Conservation (phyloP, 2,113 vertebrate species). For the Planiliza haematocheilus region DNA sequence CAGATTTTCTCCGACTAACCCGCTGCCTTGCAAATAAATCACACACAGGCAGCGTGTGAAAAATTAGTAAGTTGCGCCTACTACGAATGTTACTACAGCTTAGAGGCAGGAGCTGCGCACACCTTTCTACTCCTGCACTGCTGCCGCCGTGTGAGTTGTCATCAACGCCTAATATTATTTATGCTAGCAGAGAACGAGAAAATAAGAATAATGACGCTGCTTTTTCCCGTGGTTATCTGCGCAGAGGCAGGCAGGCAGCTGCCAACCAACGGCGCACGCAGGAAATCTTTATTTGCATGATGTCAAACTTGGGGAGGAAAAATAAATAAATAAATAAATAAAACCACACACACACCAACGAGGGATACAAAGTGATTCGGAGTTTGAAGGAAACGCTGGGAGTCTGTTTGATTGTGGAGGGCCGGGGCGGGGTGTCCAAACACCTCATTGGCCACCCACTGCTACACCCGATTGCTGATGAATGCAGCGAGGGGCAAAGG, state of each 20-base stretch:
- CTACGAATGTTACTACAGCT: constrained; percentile 55
- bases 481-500: constrained; percentile 43
- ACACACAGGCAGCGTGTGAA: constrained; percentile 13
- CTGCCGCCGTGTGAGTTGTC: constrained; percentile 42
- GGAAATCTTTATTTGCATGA: constrained; percentile 69
- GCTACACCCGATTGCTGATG: constrained; percentile 63
- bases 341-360: too few relatives aligned
- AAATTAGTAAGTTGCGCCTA: constrained; percentile 36
- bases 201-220: constrained; percentile 45
- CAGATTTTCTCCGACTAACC: constrained; percentile 34
- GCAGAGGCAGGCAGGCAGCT: constrained; percentile 55
- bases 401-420: constrained; percentile 32
- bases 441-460: constrained; percentile 65
- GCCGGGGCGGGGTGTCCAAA: constrained; percentile 32
- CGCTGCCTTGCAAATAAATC: constrained; percentile 19
- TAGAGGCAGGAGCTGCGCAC: constrained; percentile 22
- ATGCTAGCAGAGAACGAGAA: constrained; percentile 47
- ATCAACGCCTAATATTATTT: constrained; percentile 61
- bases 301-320: constrained; percentile 57
- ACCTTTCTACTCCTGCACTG: constrained; percentile 35
- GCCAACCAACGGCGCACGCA: constrained; percentile 47
- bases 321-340: too few relatives aligned
- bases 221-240: constrained; percentile 54
- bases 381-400: constrained; percentile 35
- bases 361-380: constrained; percentile 16